Base-by-base conservation (phyloP, 2,113 vertebrate genomes). In the Kryptolebias marmoratus region DNA sequence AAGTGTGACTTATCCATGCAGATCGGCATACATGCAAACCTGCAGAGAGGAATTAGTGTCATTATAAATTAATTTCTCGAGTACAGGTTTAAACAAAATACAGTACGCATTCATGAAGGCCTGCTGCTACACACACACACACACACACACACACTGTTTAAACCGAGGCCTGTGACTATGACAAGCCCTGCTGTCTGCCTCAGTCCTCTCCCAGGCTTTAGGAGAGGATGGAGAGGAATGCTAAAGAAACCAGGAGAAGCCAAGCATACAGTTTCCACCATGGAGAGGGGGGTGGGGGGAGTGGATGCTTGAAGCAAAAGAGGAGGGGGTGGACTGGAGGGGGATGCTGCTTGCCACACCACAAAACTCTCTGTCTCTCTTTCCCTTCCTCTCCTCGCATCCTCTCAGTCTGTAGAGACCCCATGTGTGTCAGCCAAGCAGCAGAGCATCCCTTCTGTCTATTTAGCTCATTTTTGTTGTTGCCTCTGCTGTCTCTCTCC, bases 141-240 rank as follows among this genome's bases (percentile, higher is more conserved):
- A 63, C 77, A 73, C 42, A 73, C 48, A 67, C 68, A 64, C 49
- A 59, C 59, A 56, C 50, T 9, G 53, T 64, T 60, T 84, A 76
- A 83, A 85, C 79, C 39, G 27, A 56, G 86, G 83, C 75, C 86
- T 88, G 82, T 66, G 81, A 86, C 87, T 89, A 85, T 88, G 87
- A 91, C 89, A 91, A 89, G 88, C 83, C 76, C 77, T 87, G 84
- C 88, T 90, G 91, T 91, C 90, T 90, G 87, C 88, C 66, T 83
- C 75, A 9, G 71, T 84, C 86, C 81, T 88, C 89, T 91, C 87
- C 73, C 80, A 88, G 87, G 86, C 85, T 89, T 86, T 89, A 64
- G 68, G 57, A 71, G 86, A 83, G 85, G 77, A 86, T 89, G 87
- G 88, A 69, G 88, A 87, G 84, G 89, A 93, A 92, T 93, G 88